Percentiles rank a stretch among this genome's conserved stretches.
Evolutionary conservation across 1,140 invertebrate species (phyloP).

Genomic region (Rhagoletis zephyria): DNA sequence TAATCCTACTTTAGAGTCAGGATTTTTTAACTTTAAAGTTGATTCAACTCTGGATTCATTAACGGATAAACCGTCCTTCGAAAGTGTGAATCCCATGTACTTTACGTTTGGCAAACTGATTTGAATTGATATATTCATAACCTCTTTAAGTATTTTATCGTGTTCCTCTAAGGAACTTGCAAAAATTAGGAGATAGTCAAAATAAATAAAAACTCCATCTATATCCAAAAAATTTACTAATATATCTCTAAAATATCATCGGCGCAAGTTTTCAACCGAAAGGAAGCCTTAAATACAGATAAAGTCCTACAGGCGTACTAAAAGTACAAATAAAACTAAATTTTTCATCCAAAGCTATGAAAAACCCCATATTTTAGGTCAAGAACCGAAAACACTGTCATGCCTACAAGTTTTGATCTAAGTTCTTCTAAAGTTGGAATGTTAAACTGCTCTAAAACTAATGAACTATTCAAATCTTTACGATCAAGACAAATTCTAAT

Average conservation of each 20-base stretch:
- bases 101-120: slow-evolving; percentile 65
- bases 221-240: slow-evolving; percentile 58
- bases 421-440: slow-evolving; percentile 67
- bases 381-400: slow-evolving; percentile 60
- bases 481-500: slow-evolving; percentile 73
- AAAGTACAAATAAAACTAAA: slow-evolving; percentile 6
- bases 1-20: slow-evolving; percentile 65
- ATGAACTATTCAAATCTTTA: slow-evolving; percentile 64
- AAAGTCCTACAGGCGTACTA: not conserved
- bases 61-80: slow-evolving; percentile 66
- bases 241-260: slow-evolving; percentile 62
- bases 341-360: not conserved
- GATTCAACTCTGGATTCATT: slow-evolving; percentile 57
- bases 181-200: not conserved
- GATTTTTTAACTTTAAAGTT: slow-evolving; percentile 64
- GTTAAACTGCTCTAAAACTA: slow-evolving; percentile 59
- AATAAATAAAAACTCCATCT: slow-evolving; percentile 8
- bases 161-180: slow-evolving; percentile 57
- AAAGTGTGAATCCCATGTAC: slow-evolving; percentile 69
- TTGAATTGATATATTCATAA: slow-evolving; percentile 65
- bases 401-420: slow-evolving; percentile 60
- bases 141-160: slow-evolving; percentile 63
- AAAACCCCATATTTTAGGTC: not conserved
- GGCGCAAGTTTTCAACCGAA: slow-evolving; percentile 62
- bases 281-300: slow-evolving; percentile 59